Conservation (phyloP, 2,888 invertebrate species). For the Protonemura montana region DNA sequence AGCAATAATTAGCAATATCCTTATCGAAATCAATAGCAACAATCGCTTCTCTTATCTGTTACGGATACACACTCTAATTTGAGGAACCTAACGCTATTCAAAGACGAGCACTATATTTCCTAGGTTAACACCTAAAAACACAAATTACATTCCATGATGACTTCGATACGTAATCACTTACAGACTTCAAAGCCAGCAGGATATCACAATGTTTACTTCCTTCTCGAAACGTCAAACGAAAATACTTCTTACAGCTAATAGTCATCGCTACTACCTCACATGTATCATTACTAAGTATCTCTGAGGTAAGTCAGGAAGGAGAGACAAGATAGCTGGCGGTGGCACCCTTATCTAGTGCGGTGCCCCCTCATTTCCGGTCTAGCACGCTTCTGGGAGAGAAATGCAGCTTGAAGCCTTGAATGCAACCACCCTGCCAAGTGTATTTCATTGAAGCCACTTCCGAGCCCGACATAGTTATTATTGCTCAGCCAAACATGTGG, state of each 20-base stretch:
- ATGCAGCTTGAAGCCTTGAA: too few relatives aligned
- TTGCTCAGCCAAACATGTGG: not conserved
- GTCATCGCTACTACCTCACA: not conserved
- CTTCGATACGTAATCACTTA: too few relatives aligned
- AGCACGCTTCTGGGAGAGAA: not conserved
- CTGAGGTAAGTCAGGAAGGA: not conserved
- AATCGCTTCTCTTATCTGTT: not conserved
- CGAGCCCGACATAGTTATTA: not conserved
- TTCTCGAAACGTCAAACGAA: not conserved
- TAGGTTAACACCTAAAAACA: too few relatives aligned
- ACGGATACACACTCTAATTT: not conserved
- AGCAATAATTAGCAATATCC: not conserved
- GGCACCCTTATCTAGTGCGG: not conserved
- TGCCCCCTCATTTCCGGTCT: not conserved
- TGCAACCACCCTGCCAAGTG: not conserved
- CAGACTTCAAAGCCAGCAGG: not conserved
- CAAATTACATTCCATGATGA: too few relatives aligned
- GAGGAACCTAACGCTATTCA: not conserved
- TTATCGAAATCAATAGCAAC: not conserved
- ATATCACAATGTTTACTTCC: not conserved
- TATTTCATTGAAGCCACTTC: not conserved
- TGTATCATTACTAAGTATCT: not conserved
- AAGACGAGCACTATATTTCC: too few relatives aligned
- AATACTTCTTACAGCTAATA: not conserved
- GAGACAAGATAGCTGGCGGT: slow-evolving; percentile 1